Conservation (phyloP, 2,113 vertebrate species). For the Aegypius monachus region DNA sequence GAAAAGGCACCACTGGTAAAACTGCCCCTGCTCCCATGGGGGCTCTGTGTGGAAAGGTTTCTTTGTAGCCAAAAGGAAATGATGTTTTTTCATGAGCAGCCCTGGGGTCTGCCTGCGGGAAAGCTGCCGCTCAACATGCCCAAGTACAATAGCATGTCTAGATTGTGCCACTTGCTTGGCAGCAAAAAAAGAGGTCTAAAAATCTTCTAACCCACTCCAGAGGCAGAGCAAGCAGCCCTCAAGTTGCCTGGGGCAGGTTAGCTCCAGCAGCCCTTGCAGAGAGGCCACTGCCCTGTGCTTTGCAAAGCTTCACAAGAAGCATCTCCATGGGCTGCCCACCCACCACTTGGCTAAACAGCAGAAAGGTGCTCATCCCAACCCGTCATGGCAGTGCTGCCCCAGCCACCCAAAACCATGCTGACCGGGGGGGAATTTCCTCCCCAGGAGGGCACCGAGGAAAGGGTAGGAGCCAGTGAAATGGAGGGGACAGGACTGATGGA, state of each 20-base stretch:
- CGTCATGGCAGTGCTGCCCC: not conserved
- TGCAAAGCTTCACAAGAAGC: not conserved
- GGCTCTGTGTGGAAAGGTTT: not conserved
- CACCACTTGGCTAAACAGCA: rapidly evolving
- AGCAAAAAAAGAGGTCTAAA: not conserved
- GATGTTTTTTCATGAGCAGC: not conserved
- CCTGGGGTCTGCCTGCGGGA: not conserved
- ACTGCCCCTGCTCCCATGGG: not conserved
- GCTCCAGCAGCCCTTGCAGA: not conserved
- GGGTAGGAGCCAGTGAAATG: not conserved
- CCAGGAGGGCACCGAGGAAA: not conserved
- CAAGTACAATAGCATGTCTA: not conserved
- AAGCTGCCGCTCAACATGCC: not conserved
- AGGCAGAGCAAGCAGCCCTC: not conserved
- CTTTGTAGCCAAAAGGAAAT: not conserved
- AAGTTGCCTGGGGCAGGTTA: not conserved
- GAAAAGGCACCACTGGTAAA: not conserved
- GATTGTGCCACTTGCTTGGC: not conserved
- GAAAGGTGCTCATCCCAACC: not conserved
- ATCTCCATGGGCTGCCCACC: not conserved
- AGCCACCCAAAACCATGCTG: not conserved
- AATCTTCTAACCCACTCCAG: not conserved
- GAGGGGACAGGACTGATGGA: not conserved
- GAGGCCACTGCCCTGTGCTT: not conserved
- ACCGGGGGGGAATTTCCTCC: not conserved